Percentiles rank a stretch among this genome's conserved stretches.
Conservation (phyloP, 2,113 vertebrate species). For the Euleptes europaea region DNA sequence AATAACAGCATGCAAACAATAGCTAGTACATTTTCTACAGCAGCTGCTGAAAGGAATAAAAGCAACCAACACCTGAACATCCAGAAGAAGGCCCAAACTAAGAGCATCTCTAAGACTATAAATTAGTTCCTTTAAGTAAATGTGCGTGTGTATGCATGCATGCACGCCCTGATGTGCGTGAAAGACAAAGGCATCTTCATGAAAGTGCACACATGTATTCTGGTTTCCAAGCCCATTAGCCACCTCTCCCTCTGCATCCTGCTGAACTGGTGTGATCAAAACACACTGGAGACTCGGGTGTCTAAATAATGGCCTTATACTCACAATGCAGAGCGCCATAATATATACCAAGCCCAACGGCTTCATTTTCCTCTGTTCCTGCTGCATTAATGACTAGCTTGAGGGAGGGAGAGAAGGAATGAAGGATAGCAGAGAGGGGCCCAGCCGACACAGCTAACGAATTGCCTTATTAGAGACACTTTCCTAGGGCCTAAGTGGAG, state of each 20-base stretch:
- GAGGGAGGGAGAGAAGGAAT: conserved; percentile 69
- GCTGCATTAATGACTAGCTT: conserved; percentile 78
- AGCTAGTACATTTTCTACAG: background rate
- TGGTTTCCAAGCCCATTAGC: conserved; percentile 11
- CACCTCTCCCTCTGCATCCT: conserved; percentile 55
- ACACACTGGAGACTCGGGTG: conserved; percentile 58
- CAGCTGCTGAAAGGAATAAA: background rate
- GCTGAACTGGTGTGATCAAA: conserved; percentile 73
- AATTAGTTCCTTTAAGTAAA: background rate
- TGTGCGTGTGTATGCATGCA: no score
- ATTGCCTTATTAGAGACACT: conserved; percentile 82
- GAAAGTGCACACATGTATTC: background rate
- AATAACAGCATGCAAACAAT: background rate
- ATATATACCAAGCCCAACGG: conserved; percentile 78
- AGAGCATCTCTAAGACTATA: background rate
- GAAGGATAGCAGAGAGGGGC: conserved; percentile 74
- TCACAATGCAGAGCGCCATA: conserved; percentile 67
- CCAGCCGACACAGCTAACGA: conserved; percentile 69
- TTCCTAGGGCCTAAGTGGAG: conserved; percentile 77
- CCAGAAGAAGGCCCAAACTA: background rate
- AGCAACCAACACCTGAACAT: background rate
- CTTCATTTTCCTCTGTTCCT: conserved; percentile 75
- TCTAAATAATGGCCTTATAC: conserved; percentile 74
- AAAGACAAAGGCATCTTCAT: background rate
- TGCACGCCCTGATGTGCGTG: background rate